phyloP scores from a whole-genome alignment of 2,797 vertebrate genomes.

The Loris lydekkerianus region DNA sequence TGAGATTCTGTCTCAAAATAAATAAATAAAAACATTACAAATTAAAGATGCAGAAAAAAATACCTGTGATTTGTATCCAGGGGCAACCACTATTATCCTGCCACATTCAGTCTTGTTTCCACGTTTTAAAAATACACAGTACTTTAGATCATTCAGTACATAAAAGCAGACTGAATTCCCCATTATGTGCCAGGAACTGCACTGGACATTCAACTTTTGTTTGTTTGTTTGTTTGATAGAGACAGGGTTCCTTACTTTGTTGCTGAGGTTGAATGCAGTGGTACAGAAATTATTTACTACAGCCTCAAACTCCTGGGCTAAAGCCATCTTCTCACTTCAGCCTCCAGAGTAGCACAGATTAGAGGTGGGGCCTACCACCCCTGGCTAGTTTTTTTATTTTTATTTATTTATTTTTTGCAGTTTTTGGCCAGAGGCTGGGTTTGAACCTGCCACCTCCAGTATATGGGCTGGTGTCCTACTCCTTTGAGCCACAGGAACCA shows the following conservation, averaged over 20 bases:
- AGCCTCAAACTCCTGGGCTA: too few relatives aligned
- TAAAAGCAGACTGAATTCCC: neutral
- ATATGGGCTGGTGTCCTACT: too few relatives aligned
- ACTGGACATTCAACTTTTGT: neutral
- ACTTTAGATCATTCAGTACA: neutral
- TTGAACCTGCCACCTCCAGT: too few relatives aligned
- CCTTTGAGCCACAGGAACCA: too few relatives aligned
- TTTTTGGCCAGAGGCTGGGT: too few relatives aligned
- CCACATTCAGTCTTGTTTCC: neutral
- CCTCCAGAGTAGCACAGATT: neutral
- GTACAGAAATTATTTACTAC: too few relatives aligned
- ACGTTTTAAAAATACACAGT: neutral
- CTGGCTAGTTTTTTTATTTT: neutral
- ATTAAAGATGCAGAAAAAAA: neutral
- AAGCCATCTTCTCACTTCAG: neutral
- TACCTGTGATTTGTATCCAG: neutral
- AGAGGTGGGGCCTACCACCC: neutral
- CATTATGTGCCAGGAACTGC: rapidly evolving
- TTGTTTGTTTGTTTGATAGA: neutral
- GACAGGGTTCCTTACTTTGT: neutral
- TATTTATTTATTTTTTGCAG: neutral
- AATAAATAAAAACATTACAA: neutral
- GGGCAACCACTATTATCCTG: neutral
- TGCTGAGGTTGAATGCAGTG: neutral
- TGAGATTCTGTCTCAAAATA: too few relatives aligned